These are phyloP conservation scores for Morpho achilles DNA, from an alignment of 2,888 invertebrate genomes.

Conservation along the genomic window DNA sequence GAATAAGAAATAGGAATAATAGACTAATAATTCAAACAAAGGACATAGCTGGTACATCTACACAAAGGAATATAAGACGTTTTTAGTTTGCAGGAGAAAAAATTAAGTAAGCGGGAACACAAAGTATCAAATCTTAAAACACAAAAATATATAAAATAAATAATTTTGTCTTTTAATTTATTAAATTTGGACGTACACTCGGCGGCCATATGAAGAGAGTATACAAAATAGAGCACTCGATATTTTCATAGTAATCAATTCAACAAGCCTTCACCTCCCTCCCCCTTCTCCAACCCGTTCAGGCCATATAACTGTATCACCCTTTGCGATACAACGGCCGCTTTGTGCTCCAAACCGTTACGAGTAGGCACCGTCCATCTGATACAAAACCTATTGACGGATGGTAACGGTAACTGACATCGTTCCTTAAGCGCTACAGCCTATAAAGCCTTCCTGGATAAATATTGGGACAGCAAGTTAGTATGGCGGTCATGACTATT, in stretches of 20 bases:
- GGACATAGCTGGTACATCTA: too few species aligned
- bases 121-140: too few species aligned
- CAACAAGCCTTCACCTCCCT: background rate
- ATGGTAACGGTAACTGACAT: conserved; percentile 57
- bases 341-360: conserved; percentile 53
- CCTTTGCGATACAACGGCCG: conserved; percentile 28
- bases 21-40: too few species aligned
- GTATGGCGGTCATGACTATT: too few species aligned
- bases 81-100: too few species aligned
- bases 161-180: too few species aligned
- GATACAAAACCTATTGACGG: conserved; percentile 63
- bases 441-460: conserved; percentile 40
- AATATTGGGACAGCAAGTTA: conserved; percentile 32
- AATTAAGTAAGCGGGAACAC: too few species aligned
- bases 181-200: background rate
- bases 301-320: conserved; percentile 37
- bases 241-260: conserved; percentile 14
- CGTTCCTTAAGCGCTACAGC: conserved; percentile 42
- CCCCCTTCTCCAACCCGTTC: conserved; percentile 7
- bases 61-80: too few species aligned
- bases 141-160: too few species aligned
- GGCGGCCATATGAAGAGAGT: background rate
- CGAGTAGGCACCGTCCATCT: conserved; percentile 52
- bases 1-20: too few species aligned
- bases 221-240: conserved; percentile 2